Evolutionary conservation across 2,888 invertebrate genomes (phyloP).

Genomic region (Sesia apiformis): DNA sequence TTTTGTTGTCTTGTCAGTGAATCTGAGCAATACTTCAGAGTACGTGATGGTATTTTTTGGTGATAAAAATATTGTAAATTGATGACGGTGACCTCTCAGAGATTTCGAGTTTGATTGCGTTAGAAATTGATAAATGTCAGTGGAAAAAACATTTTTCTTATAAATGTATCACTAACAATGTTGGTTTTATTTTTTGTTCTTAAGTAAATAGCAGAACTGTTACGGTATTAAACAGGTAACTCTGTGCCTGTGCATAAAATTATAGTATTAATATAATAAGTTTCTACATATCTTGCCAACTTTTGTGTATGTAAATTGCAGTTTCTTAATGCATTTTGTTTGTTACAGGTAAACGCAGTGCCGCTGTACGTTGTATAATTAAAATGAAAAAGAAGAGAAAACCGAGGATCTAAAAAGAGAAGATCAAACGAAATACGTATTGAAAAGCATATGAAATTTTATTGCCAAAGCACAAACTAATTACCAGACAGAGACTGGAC

Average conservation of each 20-base stretch:
- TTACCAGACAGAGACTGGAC: constrained; percentile 54
- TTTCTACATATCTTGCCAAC: too few species aligned
- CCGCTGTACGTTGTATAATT: constrained; percentile 14
- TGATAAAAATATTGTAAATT: constrained; percentile 54
- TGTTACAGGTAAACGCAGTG: constrained; percentile 40
- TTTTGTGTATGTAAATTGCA: too few species aligned
- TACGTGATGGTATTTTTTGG: constrained; percentile 49
- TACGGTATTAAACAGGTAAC: too few species aligned
- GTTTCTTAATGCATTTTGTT: constrained; percentile 8
- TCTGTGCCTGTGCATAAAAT: too few species aligned
- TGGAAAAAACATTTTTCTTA: too few species aligned
- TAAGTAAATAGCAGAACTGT: too few species aligned
- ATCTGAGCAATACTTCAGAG: constrained; percentile 47
- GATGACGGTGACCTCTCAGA: constrained; percentile 26
- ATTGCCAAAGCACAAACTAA: not conserved
- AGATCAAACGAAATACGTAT: constrained; percentile 7
- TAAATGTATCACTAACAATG: too few species aligned
- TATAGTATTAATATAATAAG: too few species aligned
- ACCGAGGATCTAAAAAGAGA: constrained; percentile 19
- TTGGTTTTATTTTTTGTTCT: too few species aligned
- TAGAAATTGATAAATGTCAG: constrained; percentile 5
- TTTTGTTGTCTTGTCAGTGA: constrained; percentile 45
- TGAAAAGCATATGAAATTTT: constrained; percentile 7
- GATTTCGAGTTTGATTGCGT: constrained; percentile 28
- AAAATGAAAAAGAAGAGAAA: constrained; percentile 71